Evolutionary conservation across 30 jellyfish, hydroid and myxozoan genomes (phyloP).

Genomic region (Pelagia noctiluca): DNA sequence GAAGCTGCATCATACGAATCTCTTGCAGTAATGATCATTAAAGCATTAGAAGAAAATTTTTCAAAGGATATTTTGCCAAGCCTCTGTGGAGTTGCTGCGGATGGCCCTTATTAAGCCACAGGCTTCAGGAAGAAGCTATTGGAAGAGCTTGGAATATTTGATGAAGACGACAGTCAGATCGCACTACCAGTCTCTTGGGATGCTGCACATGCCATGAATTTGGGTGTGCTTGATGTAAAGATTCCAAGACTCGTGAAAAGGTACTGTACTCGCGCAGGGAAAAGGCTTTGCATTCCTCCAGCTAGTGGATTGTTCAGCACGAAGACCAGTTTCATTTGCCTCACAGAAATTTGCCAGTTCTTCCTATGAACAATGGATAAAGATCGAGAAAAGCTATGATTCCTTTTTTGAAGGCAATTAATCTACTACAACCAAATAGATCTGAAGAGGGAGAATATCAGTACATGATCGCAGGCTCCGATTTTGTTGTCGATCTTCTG

Average conservation of each 20-base stretch:
- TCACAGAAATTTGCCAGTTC: constrained; percentile 43
- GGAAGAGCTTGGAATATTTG: constrained; percentile 28
- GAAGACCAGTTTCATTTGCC: constrained; percentile 51
- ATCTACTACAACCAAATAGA: constrained; percentile 25
- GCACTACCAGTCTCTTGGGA: constrained; percentile 56
- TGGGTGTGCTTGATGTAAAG: constrained; percentile 40
- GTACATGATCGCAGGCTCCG: constrained; percentile 41
- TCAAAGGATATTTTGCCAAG: constrained; percentile 47
- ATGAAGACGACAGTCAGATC: constrained; percentile 14
- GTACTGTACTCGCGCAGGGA: constrained; percentile 21
- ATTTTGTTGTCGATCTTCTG: constrained; percentile 34
- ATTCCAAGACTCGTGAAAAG: constrained; percentile 30
- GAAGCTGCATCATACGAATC: constrained; percentile 48
- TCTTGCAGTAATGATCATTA: constrained; percentile 37
- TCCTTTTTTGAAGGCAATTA: constrained; percentile 44
- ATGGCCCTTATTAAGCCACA: constrained; percentile 50
- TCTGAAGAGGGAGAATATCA: constrained; percentile 46
- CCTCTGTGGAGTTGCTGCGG: constrained; percentile 64
- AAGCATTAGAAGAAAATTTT: constrained; percentile 54
- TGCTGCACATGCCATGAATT: constrained; percentile 54
- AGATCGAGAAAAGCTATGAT: constrained; percentile 24
- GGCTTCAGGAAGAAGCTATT: constrained; percentile 27
- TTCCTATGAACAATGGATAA: constrained; percentile 39
- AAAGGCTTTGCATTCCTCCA: constrained; percentile 60
- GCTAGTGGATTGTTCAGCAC: constrained; percentile 32